Evolutionary conservation across 2,113 vertebrate genomes (phyloP).

Genomic region (Rhea pennata): DNA sequence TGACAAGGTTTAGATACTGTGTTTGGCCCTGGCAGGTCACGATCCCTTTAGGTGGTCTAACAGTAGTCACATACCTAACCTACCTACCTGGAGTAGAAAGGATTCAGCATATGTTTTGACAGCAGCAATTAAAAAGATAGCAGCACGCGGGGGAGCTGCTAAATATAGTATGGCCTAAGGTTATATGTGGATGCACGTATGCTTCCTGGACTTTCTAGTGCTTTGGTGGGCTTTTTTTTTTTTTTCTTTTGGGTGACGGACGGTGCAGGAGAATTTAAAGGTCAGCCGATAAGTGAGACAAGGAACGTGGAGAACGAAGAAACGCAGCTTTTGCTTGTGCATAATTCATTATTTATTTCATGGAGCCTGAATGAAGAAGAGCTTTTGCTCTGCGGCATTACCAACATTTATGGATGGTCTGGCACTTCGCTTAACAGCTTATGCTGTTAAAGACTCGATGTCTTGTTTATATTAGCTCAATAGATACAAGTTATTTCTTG

Average conservation of each 20-base stretch:
- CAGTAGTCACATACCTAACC: background rate
- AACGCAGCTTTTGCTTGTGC: background rate
- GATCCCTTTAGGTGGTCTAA: rapidly evolving
- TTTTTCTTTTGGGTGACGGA: background rate
- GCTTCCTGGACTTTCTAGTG: background rate
- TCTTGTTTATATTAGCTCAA: constrained; percentile 42
- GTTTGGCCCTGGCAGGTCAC: background rate
- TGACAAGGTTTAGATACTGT: too few relatives aligned
- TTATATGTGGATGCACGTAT: background rate
- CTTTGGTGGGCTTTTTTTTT: background rate
- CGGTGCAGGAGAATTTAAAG: background rate
- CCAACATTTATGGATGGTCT: background rate
- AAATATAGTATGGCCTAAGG: constrained; percentile 43
- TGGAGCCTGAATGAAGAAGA: background rate
- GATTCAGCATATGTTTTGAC: background rate
- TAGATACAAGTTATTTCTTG: background rate
- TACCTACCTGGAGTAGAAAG: background rate
- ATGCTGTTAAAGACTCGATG: background rate
- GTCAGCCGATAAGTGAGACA: background rate
- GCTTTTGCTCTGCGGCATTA: background rate
- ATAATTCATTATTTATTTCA: background rate
- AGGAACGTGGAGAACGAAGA: background rate
- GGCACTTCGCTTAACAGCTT: constrained; percentile 18
- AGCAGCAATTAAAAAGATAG: constrained; percentile 9
- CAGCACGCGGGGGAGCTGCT: constrained; percentile 2